Percentiles rank a stretch among this genome's conserved stretches.
phyloP scores from a whole-genome alignment of 2,113 vertebrate genomes.

The Colistium nudipinnis region DNA sequence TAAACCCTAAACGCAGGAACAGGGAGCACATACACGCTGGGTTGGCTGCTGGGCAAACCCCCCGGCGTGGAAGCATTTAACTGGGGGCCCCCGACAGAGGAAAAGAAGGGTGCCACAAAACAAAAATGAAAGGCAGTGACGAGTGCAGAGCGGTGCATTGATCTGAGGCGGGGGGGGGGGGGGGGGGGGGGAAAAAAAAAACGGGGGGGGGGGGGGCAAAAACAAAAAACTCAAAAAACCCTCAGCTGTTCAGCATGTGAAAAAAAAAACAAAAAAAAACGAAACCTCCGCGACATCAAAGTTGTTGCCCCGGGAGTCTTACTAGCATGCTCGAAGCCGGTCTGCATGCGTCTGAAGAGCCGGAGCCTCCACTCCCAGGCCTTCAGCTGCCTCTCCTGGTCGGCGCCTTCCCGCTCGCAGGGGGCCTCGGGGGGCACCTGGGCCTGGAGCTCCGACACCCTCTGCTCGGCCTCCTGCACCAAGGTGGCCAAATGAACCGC shows the following conservation, averaged over 20 bases:
- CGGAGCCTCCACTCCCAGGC: constrained; percentile 91
- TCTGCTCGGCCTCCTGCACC: constrained; percentile 89
- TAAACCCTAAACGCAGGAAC: constrained; percentile 71
- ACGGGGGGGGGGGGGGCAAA: no score
- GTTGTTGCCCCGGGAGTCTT: constrained; percentile 66
- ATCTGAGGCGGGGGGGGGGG: constrained; percentile 26
- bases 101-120: constrained; percentile 36
- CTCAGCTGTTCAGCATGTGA: constrained; percentile 18
- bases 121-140: constrained; percentile 52
- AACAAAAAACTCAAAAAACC: no score
- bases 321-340: constrained; percentile 91
- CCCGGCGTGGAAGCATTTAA: constrained; percentile 70
- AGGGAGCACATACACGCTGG: constrained; percentile 31
- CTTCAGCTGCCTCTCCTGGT: constrained; percentile 88
- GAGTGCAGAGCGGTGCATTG: constrained; percentile 29
- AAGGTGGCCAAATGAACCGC: constrained; percentile 86
- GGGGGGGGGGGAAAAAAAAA: no score
- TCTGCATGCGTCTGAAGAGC: constrained; percentile 92
- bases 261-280: constrained; percentile 4
- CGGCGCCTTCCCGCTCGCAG: constrained; percentile 78
- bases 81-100: constrained; percentile 63
- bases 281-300: constrained; percentile 29
- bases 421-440: constrained; percentile 84
- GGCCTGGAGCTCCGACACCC: constrained; percentile 83
- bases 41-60: constrained; percentile 32